A percentile compares a stretch with the other conserved stretches of the same genome.
Conservation (phyloP, 2,113 vertebrate species). For the Apodemus speciosus region DNA sequence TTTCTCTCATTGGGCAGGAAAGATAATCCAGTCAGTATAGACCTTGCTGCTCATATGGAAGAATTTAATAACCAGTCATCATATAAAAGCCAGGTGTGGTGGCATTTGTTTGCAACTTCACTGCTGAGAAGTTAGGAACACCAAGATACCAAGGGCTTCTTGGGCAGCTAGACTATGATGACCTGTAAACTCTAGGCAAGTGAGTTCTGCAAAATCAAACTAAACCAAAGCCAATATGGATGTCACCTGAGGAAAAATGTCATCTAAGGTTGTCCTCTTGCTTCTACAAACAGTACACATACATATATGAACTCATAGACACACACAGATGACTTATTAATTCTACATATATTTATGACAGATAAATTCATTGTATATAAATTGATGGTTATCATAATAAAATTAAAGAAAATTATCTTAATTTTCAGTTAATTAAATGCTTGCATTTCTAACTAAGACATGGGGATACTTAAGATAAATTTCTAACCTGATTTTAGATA, state of each 20-base stretch:
- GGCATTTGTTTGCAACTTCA: neutral
- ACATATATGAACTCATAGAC: neutral
- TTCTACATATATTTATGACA: constrained; percentile 3
- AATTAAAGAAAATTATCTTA: constrained; percentile 11
- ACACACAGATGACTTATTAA: neutral
- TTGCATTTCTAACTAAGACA: neutral
- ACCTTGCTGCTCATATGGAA: neutral
- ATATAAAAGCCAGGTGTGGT: neutral
- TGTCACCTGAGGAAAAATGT: neutral
- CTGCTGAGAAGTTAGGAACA: neutral
- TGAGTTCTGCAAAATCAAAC: neutral
- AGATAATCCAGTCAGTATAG: neutral
- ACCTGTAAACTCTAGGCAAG: neutral
- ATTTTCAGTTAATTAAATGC: neutral
- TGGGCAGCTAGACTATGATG: neutral
- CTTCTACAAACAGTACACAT: neutral
- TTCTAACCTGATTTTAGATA: constrained; percentile 53
- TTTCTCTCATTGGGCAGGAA: neutral
- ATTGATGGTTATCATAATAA: neutral
- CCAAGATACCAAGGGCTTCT: neutral
- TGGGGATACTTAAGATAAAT: neutral
- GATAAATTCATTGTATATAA: neutral
- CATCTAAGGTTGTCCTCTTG: neutral
- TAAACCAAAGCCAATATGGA: neutral
- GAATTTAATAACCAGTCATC: too few species aligned